These are phyloP conservation scores for Timandra comae DNA, from an alignment of 2,888 invertebrate species.

Conservation along the genomic window DNA sequence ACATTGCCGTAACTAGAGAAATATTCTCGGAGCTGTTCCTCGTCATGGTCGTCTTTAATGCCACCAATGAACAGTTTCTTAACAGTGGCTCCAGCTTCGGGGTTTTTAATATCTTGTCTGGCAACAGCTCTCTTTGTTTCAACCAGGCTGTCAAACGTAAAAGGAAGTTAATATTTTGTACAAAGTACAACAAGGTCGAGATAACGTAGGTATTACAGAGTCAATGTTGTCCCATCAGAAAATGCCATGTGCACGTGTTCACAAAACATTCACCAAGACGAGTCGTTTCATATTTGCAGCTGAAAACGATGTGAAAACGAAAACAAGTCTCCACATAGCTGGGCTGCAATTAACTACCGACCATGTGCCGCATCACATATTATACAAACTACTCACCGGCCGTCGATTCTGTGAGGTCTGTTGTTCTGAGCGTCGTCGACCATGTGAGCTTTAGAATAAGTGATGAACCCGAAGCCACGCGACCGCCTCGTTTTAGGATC, in stretches of 20 bases:
- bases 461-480: conserved; percentile 98
- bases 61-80: conserved; percentile 97
- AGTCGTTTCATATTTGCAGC: conserved; percentile 57
- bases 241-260: conserved; percentile 55
- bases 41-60: conserved; percentile 94
- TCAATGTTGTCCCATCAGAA: conserved; percentile 64
- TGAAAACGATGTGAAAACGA: conserved; percentile 65
- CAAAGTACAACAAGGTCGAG: conserved; percentile 1
- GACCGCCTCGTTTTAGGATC: conserved; percentile 96
- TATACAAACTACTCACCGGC: conserved; percentile 79
- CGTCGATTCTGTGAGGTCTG: conserved; percentile 94
- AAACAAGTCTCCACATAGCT: conserved; percentile 54
- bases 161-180: not conserved
- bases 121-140: conserved; percentile 99
- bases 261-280: conserved; percentile 67
- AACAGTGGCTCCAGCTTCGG: conserved; percentile 94
- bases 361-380: too few relatives aligned
- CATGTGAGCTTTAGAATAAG: conserved; percentile 95
- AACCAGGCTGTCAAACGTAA: conserved; percentile 80
- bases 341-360: conserved; percentile 47
- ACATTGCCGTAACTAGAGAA: conserved; percentile 90
- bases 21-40: conserved; percentile 90
- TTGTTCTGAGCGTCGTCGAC: conserved; percentile 96
- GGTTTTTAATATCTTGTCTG: conserved; percentile 91
- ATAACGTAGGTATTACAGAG: conserved; percentile 1